A percentile compares a stretch with the other conserved stretches of the same genome.
phyloP scores from a whole-genome alignment of 2,888 invertebrate species.

The Crioceris asparagi region DNA sequence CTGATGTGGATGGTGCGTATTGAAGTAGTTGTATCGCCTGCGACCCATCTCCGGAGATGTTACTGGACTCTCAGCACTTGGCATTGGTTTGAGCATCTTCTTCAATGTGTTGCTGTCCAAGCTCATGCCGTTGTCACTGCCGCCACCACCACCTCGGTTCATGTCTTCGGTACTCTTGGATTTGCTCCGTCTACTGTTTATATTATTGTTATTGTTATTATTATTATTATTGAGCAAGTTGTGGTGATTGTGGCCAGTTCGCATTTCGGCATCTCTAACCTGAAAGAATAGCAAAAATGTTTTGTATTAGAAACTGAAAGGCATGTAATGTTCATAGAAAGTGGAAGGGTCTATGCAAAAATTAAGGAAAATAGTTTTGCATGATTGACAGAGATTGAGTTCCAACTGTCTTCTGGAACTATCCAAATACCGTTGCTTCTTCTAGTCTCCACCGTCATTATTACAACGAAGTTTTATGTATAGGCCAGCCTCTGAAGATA shows the following conservation, averaged over 20 bases:
- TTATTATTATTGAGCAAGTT: constrained; percentile 67
- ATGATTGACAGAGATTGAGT: no score
- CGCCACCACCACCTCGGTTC: constrained; percentile 37
- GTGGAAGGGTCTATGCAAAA: no score
- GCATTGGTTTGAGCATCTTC: constrained; percentile 90
- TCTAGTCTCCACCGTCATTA: no score
- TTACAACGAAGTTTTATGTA: no score
- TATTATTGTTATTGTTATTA: constrained; percentile 55
- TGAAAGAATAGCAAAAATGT: neutral
- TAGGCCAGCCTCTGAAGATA: no score
- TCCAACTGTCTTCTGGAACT: no score
- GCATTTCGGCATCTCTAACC: constrained; percentile 51
- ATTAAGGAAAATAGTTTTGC: no score
- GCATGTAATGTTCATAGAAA: no score
- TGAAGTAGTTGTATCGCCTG: constrained; percentile 61
- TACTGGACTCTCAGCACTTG: constrained; percentile 78
- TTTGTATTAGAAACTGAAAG: no score
- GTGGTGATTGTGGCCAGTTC: constrained; percentile 47
- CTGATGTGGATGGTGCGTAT: constrained; percentile 48
- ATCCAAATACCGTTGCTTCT: no score
- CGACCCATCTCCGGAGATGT: constrained; percentile 87
- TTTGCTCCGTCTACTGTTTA: constrained; percentile 53
- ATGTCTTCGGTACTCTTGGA: constrained; percentile 89
- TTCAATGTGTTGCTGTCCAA: constrained; percentile 80
- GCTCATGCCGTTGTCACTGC: constrained; percentile 33